A percentile compares a stretch with the other conserved stretches of the same genome.
These are phyloP conservation scores for Eulithis prunata DNA, from an alignment of 2,888 invertebrate genomes.

Conservation along the genomic window DNA sequence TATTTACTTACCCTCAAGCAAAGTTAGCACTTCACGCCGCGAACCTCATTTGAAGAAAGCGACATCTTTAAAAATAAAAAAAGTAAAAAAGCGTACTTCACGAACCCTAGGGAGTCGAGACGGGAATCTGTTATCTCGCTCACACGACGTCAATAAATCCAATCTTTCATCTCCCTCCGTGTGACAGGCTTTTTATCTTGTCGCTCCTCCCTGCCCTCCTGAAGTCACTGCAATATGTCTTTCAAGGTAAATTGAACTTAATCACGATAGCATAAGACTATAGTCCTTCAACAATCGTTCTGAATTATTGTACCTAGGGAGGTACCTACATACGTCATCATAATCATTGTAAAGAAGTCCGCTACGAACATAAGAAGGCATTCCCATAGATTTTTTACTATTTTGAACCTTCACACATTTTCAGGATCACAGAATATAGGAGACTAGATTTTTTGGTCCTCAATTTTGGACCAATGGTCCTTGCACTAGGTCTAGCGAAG, in stretches of 20 bases:
- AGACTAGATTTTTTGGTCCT: too few relatives aligned
- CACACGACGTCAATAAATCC: slow-evolving; percentile 41
- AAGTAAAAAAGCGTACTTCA: slow-evolving; percentile 60
- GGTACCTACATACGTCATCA: too few relatives aligned
- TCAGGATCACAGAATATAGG: too few relatives aligned
- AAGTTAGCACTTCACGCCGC: slow-evolving; percentile 52
- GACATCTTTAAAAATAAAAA: slow-evolving; percentile 44
- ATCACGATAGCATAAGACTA: background rate
- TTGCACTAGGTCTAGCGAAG: too few relatives aligned
- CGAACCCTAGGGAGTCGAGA: slow-evolving; percentile 62
- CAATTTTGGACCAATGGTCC: too few relatives aligned
- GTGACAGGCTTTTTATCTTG: slow-evolving; percentile 52
- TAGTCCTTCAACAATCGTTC: background rate
- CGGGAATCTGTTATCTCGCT: slow-evolving; percentile 51
- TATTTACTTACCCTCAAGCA: slow-evolving; percentile 49
- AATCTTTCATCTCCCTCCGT: slow-evolving; percentile 50
- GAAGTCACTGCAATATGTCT: slow-evolving; percentile 8
- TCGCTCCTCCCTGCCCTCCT: slow-evolving; percentile 51
- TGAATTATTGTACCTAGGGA: too few relatives aligned
- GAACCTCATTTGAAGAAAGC: slow-evolving; percentile 59
- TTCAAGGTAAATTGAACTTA: slow-evolving; percentile 10
- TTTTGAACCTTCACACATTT: too few relatives aligned
- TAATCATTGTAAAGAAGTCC: too few relatives aligned
- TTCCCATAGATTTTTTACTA: too few relatives aligned
- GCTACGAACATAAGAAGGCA: too few relatives aligned